phyloP scores from a whole-genome alignment of 2,797 vertebrate genomes.

The Yasuhikotakia modesta region DNA sequence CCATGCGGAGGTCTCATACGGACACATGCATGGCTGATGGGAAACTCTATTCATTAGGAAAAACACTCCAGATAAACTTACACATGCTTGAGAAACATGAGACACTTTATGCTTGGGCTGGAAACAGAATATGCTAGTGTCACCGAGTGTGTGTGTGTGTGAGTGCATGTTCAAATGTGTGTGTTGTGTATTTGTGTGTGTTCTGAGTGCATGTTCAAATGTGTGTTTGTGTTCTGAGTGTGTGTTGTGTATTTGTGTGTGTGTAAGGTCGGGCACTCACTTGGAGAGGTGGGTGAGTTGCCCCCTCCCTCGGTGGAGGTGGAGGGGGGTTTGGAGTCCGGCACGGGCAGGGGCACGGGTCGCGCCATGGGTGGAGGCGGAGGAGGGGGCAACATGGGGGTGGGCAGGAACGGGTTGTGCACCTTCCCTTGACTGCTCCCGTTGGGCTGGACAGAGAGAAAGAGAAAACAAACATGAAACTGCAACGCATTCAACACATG shows the following conservation, averaged over 20 bases:
- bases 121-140: neutral
- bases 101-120: slow-evolving; percentile 1
- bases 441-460: slow-evolving; percentile 80
- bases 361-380: slow-evolving; percentile 97
- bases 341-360: slow-evolving; percentile 94
- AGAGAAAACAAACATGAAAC: slow-evolving; percentile 32
- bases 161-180: no score
- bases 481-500: neutral
- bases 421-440: slow-evolving; percentile 98
- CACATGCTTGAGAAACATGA: neutral
- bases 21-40: slow-evolving; percentile 22
- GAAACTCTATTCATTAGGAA: slow-evolving; percentile 37
- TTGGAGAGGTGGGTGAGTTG: slow-evolving; percentile 94
- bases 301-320: slow-evolving; percentile 92
- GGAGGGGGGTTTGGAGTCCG: slow-evolving; percentile 94
- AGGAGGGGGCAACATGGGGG: slow-evolving; percentile 96
- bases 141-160: neutral
- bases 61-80: slow-evolving; percentile 17
- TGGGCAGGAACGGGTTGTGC: slow-evolving; percentile 98
- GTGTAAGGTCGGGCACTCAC: slow-evolving; percentile 78
- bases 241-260: neutral
- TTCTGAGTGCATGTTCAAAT: no score
- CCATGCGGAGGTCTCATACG: slow-evolving; percentile 34
- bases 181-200: no score
- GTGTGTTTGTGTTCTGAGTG: no score